Base-by-base conservation (phyloP, 1,140 invertebrate species). In the Radopholus similis region DNA sequence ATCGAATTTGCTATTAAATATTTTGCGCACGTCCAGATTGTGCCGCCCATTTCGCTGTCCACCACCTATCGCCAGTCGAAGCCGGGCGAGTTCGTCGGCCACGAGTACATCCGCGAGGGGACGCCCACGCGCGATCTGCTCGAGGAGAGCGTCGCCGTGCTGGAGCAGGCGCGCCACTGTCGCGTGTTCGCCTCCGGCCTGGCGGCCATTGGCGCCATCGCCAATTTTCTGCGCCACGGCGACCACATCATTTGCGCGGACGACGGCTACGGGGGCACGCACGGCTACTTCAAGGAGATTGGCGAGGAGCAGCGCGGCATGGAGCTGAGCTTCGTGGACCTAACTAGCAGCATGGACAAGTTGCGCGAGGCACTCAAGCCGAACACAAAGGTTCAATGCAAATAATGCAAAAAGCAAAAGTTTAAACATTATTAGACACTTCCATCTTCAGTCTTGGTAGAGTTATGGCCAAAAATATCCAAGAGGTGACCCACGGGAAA, bases 181-280 rank as follows among this genome's bases (percentile, higher is more conserved):
- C 44, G 42, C 18, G 57, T 56, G 23, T 76, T 55, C 56, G 30
- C 28, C 2, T 95, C 93, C 35, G 96, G 96, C 26, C 84, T 97
- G 23, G 93, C 91, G 34, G 89, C 93, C 0, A 90, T 88, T 0
- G 90, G 88, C 2, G 88, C 88, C 2, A 81, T 97, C 1, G 85
- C 88, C 0, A 87, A 90, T 56, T 82, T 95, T 58, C 83, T 98
- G 0, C 88, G 87, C 56, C 69, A 84, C 69, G 95, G 95, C 0
- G 95, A 98, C 84, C 92, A 97, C 81, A 87, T 99, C 4, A 81
- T 99, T 34, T 89, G 89, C 66, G 89, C 90, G 66, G 91, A 97
- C 84, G 95, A 98, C 85, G 85, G 97, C 4, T 98, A 98, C 82
- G 95, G 95, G 58, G 95, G 93, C 42, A 73, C 72, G 18, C 64